These are phyloP conservation scores for Leuciscus idus DNA, from an alignment of 2,113 vertebrate species.

Conservation along the genomic window DNA sequence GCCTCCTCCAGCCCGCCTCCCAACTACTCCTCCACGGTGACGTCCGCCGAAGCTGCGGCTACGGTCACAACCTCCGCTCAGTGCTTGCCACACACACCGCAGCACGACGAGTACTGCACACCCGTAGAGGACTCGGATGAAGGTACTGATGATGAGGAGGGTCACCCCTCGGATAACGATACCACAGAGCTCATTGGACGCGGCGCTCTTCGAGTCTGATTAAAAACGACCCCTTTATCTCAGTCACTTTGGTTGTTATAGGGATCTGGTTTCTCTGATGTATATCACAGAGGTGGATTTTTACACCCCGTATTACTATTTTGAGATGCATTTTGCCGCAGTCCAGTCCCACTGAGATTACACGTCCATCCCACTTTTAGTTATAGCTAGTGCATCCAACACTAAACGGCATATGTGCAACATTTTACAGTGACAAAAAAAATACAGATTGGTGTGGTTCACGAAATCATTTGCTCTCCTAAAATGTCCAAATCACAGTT, in stretches of 20 bases:
- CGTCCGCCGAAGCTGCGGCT: slow-evolving; percentile 60
- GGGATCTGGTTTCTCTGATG: slow-evolving; percentile 25
- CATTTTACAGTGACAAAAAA: background rate
- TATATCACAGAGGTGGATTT: background rate
- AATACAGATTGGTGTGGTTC: background rate
- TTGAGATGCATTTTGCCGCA: background rate
- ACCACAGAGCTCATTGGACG: slow-evolving; percentile 73
- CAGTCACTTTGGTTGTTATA: background rate
- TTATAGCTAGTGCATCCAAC: background rate
- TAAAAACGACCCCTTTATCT: slow-evolving; percentile 32
- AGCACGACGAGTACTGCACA: slow-evolving; percentile 72
- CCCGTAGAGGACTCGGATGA: slow-evolving; percentile 72
- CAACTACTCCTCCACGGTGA: slow-evolving; percentile 64
- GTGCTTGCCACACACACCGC: slow-evolving; percentile 70
- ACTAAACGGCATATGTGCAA: background rate
- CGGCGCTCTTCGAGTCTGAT: slow-evolving; percentile 64
- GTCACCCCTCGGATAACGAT: slow-evolving; percentile 66
- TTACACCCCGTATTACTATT: background rate
- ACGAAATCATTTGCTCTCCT: background rate
- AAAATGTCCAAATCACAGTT: background rate
- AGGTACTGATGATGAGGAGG: slow-evolving; percentile 63
- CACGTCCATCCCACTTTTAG: background rate
- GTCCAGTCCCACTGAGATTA: background rate
- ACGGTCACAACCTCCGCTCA: slow-evolving; percentile 70
- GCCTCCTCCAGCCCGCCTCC: slow-evolving; percentile 57